Evolutionary conservation across 2,113 vertebrate species (phyloP).

Genomic region (Antechinus flavipes): DNA sequence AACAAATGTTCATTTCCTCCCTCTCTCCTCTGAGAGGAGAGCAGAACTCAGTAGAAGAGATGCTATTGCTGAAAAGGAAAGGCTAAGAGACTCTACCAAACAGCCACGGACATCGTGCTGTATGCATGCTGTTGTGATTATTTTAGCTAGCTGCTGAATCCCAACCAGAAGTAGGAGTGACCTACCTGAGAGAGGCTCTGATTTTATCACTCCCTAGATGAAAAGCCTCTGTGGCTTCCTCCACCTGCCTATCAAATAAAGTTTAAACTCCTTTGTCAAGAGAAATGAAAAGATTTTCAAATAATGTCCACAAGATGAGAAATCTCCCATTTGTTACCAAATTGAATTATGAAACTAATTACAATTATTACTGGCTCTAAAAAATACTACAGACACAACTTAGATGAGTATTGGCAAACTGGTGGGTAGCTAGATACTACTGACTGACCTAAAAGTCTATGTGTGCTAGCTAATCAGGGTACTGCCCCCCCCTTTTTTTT

Average conservation of each 20-base stretch:
- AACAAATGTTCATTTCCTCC: background rate
- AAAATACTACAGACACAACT: background rate
- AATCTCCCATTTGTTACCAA: background rate
- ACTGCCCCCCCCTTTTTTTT: too few relatives aligned
- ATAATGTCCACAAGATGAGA: background rate
- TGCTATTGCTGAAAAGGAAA: background rate
- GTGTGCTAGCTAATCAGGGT: too few relatives aligned
- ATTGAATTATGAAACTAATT: background rate
- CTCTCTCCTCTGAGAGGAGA: background rate
- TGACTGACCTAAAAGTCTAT: background rate
- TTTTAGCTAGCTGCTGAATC: background rate
- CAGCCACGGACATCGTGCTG: background rate
- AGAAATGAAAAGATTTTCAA: background rate
- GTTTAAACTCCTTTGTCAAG: background rate
- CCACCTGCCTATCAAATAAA: background rate
- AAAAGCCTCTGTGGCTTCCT: background rate
- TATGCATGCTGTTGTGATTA: background rate
- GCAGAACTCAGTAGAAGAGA: background rate
- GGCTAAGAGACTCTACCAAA: background rate
- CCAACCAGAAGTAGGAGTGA: too few relatives aligned
- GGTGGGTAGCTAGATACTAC: background rate
- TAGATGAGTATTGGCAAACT: background rate
- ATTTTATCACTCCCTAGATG: background rate
- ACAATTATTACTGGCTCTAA: background rate
- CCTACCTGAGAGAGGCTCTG: background rate